Percentiles rank a stretch among this genome's conserved stretches.
phyloP scores from a whole-genome alignment of 2,113 vertebrate genomes.

The Dasyprocta punctata region DNA sequence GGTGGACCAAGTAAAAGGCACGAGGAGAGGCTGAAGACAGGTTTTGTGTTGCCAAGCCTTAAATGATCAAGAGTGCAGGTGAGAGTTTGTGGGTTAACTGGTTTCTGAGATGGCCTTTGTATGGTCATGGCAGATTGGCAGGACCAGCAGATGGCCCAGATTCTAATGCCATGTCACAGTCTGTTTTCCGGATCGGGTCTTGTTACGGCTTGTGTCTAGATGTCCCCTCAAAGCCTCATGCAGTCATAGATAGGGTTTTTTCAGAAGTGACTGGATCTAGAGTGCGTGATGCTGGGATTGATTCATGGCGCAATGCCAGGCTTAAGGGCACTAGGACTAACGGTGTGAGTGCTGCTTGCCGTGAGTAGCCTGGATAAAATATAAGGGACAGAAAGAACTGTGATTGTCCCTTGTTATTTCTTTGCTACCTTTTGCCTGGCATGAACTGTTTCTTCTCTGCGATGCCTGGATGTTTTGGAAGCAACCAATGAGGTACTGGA shows the following conservation, averaged over 20 bases:
- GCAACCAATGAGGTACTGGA: background rate
- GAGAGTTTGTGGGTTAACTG: background rate
- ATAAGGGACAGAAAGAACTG: background rate
- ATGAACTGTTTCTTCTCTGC: background rate
- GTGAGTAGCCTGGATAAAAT: background rate
- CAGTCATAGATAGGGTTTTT: too few relatives aligned
- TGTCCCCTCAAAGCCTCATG: background rate
- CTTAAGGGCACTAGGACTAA: background rate
- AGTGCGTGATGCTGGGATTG: background rate
- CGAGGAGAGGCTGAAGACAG: background rate
- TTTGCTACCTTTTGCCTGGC: background rate
- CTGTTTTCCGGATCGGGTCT: background rate
- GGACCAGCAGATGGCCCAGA: background rate
- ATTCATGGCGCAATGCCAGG: background rate
- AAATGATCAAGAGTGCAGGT: background rate
- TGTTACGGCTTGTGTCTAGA: background rate
- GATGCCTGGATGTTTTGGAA: background rate
- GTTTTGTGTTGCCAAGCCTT: background rate
- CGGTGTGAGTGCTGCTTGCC: background rate
- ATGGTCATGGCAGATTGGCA: accelerated
- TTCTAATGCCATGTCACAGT: background rate
- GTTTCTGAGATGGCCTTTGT: background rate
- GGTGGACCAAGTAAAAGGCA: background rate
- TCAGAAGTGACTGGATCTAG: background rate
- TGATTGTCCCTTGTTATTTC: background rate